These are phyloP conservation scores for Sebastes miniatus DNA, from an alignment of 2,797 vertebrate species.

Conservation along the genomic window DNA sequence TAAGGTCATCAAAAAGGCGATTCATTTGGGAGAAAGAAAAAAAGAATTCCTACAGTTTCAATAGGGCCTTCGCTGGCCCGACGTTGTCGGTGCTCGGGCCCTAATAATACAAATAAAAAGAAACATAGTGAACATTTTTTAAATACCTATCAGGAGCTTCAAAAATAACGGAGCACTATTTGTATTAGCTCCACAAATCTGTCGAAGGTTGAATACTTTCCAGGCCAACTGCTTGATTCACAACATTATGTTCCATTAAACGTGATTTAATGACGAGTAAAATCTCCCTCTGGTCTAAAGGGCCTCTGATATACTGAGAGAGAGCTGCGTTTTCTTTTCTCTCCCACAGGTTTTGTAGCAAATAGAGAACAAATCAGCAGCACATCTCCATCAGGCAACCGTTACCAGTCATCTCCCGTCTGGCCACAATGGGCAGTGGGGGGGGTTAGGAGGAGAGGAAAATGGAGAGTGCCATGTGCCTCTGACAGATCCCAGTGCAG, in stretches of 20 bases:
- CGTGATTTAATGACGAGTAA: neutral
- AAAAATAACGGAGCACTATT: neutral
- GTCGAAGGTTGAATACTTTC: neutral
- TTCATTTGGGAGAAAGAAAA: too few species aligned
- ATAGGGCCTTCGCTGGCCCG: fast-evolving
- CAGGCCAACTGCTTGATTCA: neutral
- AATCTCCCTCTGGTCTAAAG: neutral
- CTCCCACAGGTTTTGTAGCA: neutral
- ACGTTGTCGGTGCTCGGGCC: too few species aligned
- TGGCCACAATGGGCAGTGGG: neutral
- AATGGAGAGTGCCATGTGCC: constrained; percentile 58
- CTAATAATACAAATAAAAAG: neutral
- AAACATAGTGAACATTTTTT: too few species aligned
- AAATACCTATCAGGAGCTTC: neutral
- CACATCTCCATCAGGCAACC: constrained; percentile 23
- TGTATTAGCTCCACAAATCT: neutral
- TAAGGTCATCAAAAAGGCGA: fast-evolving
- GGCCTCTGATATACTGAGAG: neutral
- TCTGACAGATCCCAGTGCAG: constrained; percentile 63
- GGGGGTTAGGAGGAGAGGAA: neutral
- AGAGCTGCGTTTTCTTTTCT: neutral
- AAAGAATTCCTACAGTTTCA: too few species aligned
- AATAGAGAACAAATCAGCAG: neutral
- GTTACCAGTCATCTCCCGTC: constrained; percentile 39
- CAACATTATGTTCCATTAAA: neutral